phyloP scores from a whole-genome alignment of 2,797 vertebrate genomes.

The Crax fasciolata region DNA sequence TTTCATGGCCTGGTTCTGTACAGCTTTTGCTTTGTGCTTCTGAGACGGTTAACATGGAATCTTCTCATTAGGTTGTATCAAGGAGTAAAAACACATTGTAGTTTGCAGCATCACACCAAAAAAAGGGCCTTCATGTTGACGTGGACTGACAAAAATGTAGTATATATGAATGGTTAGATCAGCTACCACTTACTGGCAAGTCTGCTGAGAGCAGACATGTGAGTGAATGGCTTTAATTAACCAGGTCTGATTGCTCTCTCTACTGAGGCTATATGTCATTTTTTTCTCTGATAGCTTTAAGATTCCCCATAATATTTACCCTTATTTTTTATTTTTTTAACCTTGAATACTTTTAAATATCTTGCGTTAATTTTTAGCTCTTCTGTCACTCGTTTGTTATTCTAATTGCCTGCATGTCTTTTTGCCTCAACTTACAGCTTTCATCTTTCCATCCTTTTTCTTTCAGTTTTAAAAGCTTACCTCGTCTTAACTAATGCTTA shows the following conservation, averaged over 20 bases:
- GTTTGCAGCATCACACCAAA: background rate
- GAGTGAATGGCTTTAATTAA: background rate
- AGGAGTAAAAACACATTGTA: background rate
- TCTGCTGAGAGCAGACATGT: background rate
- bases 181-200: background rate
- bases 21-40: accelerated
- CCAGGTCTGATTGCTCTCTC: background rate
- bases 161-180: background rate
- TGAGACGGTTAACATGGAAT: accelerated
- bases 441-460: background rate
- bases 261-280: background rate
- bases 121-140: background rate
- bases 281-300: conserved; percentile 2
- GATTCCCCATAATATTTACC: background rate
- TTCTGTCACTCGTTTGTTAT: background rate
- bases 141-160: background rate
- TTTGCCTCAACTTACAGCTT: background rate
- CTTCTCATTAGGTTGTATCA: background rate
- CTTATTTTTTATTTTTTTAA: background rate
- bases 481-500: background rate
- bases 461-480: background rate
- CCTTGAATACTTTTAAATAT: background rate
- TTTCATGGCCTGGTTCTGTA: background rate
- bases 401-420: background rate
- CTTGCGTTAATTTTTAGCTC: background rate